These are phyloP conservation scores for Trissolcus brochymenae DNA, from an alignment of 2,888 invertebrate genomes.

Conservation along the genomic window DNA sequence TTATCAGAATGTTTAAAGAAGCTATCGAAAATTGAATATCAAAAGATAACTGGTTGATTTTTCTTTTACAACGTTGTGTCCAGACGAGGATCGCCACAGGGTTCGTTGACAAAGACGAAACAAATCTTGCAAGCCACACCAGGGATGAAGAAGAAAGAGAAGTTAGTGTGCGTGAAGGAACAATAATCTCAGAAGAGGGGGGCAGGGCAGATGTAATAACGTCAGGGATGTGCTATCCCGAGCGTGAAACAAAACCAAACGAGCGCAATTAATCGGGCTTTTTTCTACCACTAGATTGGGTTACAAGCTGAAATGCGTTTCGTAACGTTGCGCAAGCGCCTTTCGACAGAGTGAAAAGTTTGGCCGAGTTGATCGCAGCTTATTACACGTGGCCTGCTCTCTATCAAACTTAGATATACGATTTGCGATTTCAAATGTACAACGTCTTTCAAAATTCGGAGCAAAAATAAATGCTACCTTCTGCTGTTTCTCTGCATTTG, in stretches of 20 bases:
- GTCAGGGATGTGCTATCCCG: slow-evolving; percentile 2
- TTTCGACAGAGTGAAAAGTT: slow-evolving; percentile 29
- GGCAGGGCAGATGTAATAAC: background rate
- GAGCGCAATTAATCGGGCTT: background rate
- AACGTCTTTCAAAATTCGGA: no score
- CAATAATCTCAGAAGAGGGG: background rate
- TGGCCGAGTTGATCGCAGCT: slow-evolving; percentile 2
- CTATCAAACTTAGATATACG: slow-evolving; percentile 1
- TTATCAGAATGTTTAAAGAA: background rate
- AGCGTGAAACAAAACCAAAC: background rate
- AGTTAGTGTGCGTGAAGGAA: background rate
- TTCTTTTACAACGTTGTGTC: background rate
- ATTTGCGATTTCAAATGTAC: background rate
- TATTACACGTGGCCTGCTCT: slow-evolving; percentile 17
- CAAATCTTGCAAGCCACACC: no score
- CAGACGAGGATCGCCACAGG: background rate
- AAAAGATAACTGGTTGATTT: background rate
- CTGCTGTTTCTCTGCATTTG: no score
- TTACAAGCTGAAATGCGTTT: slow-evolving; percentile 9
- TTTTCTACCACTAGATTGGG: no score
- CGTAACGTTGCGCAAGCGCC: slow-evolving; percentile 27
- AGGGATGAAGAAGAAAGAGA: background rate
- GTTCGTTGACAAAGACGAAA: no score
- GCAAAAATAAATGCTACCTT: no score
- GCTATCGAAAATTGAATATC: background rate